Conservation (phyloP, 2,888 invertebrate species). For the Drosophila mercatorum region DNA sequence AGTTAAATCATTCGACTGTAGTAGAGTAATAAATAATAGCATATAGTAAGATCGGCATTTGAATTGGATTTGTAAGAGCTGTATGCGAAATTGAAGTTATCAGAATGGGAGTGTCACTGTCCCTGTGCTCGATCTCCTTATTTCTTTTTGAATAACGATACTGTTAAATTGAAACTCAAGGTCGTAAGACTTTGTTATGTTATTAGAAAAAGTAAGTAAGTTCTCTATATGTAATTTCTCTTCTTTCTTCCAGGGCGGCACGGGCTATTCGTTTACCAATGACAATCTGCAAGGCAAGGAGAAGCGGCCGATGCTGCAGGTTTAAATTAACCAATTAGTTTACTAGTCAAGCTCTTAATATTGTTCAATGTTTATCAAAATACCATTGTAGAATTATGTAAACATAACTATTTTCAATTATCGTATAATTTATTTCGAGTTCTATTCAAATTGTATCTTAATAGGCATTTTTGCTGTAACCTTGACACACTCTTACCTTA, state of each 20-base stretch:
- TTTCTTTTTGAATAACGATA: too few species aligned
- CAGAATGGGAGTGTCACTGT: too few species aligned
- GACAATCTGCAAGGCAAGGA: conserved; percentile 92
- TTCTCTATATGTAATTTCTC: not conserved
- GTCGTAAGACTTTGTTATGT: too few species aligned
- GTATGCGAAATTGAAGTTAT: too few species aligned
- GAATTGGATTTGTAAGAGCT: too few species aligned
- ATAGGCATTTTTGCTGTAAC: conserved; percentile 10
- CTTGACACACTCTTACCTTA: conserved; percentile 44
- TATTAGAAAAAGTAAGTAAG: too few species aligned
- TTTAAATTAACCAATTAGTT: conserved; percentile 85
- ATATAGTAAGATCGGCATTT: too few species aligned
- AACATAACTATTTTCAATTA: not conserved
- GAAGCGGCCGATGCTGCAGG: conserved; percentile 93
- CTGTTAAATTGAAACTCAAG: too few species aligned
- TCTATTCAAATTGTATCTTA: not conserved
- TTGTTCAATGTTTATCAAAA: not conserved
- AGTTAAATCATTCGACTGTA: too few species aligned
- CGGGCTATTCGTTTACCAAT: conserved; percentile 96
- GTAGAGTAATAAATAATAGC: too few species aligned
- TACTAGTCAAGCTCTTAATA: not conserved
- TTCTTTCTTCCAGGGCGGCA: conserved; percentile 90
- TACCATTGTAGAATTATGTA: not conserved
- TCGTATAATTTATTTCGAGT: not conserved
- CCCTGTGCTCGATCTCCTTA: too few species aligned